Evolutionary conservation across 2,888 invertebrate species (phyloP).

Genomic region (Platycheirus albimanus): DNA sequence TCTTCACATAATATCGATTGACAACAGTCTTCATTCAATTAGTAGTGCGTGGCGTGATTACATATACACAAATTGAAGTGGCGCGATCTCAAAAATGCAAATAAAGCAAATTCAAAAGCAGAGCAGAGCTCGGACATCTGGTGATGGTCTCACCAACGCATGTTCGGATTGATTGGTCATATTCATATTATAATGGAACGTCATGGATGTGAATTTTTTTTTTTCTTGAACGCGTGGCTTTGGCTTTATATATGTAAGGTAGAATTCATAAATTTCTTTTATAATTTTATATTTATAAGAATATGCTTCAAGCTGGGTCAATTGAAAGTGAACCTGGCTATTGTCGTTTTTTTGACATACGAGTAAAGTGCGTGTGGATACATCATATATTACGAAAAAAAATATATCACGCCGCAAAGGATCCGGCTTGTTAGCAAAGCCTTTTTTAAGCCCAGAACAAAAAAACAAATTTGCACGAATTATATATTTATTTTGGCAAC

Average conservation of each 20-base stretch:
- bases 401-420: no score
- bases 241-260: no score
- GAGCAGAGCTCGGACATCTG: slow-evolving; percentile 31
- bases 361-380: slow-evolving; percentile 23
- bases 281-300: neutral
- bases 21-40: slow-evolving; percentile 62
- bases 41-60: slow-evolving; percentile 63
- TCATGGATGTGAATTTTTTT: neutral
- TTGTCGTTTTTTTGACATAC: slow-evolving; percentile 24
- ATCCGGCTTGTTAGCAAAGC: no score
- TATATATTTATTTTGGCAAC: neutral
- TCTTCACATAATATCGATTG: slow-evolving; percentile 38
- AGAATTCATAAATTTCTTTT: slow-evolving; percentile 7
- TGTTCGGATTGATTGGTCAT: slow-evolving; percentile 7
- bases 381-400: no score
- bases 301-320: slow-evolving; percentile 35
- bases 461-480: slow-evolving; percentile 46
- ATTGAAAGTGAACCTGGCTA: slow-evolving; percentile 30
- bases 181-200: neutral
- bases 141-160: neutral
- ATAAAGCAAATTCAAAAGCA: slow-evolving; percentile 14
- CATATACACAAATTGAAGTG: slow-evolving; percentile 14
- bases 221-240: slow-evolving; percentile 14
- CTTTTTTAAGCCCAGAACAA: no score
- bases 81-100: slow-evolving; percentile 34